A percentile compares a stretch with the other conserved stretches of the same genome.
phyloP scores from a whole-genome alignment of 2,113 vertebrate genomes.

The Brachyhypopomus gauderio region DNA sequence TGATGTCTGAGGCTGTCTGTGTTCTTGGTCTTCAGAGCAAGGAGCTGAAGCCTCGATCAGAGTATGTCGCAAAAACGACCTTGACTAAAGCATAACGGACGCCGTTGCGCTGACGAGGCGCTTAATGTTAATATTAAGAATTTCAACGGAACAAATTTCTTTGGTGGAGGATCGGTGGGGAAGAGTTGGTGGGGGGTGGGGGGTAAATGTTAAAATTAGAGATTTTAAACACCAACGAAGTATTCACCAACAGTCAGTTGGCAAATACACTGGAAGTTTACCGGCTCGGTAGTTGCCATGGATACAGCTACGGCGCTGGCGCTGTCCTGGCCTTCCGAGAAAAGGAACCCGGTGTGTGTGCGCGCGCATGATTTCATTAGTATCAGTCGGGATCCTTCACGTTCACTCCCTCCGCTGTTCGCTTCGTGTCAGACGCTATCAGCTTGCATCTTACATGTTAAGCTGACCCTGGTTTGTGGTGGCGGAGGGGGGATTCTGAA shows the following conservation, averaged over 20 bases:
- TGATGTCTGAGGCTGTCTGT: background rate
- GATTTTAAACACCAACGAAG: background rate
- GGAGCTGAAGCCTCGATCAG: background rate
- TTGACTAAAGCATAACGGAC: conserved; percentile 29
- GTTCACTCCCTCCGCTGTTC: background rate
- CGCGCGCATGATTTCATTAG: conserved; percentile 51
- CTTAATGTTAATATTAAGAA: background rate
- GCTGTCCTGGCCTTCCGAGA: conserved; percentile 24
- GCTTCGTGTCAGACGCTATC: background rate
- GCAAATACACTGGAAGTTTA: conserved; percentile 48
- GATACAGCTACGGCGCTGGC: conserved; percentile 38
- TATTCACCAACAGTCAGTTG: background rate
- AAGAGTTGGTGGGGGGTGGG: too few relatives aligned
- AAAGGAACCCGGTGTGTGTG: conserved; percentile 10
- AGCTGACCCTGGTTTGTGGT: background rate
- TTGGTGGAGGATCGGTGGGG: too few relatives aligned
- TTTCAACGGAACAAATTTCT: background rate
- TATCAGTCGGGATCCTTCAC: conserved; percentile 33
- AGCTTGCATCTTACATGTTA: background rate
- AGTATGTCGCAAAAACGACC: conserved; percentile 34
- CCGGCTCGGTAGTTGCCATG: conserved; percentile 47
- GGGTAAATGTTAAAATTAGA: background rate
- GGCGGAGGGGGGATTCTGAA: background rate
- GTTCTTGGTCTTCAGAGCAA: conserved; percentile 1
- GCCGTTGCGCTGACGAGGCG: background rate